Evolutionary conservation across 1,140 invertebrate species (phyloP).

Genomic region (Liolophura sinensis): DNA sequence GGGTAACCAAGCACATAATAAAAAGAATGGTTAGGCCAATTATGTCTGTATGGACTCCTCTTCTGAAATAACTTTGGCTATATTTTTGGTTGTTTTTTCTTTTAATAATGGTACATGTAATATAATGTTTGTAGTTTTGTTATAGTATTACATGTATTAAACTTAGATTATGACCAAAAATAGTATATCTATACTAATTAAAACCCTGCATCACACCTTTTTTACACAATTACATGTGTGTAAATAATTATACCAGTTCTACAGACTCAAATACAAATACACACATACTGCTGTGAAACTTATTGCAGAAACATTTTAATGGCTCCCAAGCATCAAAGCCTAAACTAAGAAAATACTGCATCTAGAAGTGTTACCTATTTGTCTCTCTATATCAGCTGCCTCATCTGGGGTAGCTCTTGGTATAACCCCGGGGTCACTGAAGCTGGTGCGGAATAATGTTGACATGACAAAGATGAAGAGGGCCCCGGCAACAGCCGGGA

Average conservation of each 20-base stretch:
- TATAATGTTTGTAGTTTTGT: background rate
- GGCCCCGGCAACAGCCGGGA: constrained; percentile 83
- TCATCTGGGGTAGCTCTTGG: constrained; percentile 87
- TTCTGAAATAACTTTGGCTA: too few relatives aligned
- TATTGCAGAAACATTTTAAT: background rate
- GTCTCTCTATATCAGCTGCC: constrained; percentile 86
- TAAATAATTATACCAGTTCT: too few relatives aligned
- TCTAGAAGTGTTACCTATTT: constrained; percentile 60
- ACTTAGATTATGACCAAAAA: background rate
- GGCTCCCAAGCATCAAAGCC: background rate
- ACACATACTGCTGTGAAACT: background rate
- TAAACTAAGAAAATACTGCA: background rate
- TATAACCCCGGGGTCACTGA: constrained; percentile 94
- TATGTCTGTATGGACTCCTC: too few relatives aligned
- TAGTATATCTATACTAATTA: too few relatives aligned
- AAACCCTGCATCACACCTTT: too few relatives aligned
- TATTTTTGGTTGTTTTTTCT: too few relatives aligned
- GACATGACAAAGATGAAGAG: constrained; percentile 91
- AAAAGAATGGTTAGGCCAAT: too few relatives aligned
- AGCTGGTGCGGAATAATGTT: constrained; percentile 85
- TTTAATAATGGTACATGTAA: too few relatives aligned
- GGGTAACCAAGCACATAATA: too few relatives aligned
- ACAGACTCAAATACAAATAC: too few relatives aligned
- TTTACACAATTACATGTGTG: too few relatives aligned
- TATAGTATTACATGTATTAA: background rate